Conservation (phyloP, 1,140 invertebrate species). For the Berghia stephanieae region DNA sequence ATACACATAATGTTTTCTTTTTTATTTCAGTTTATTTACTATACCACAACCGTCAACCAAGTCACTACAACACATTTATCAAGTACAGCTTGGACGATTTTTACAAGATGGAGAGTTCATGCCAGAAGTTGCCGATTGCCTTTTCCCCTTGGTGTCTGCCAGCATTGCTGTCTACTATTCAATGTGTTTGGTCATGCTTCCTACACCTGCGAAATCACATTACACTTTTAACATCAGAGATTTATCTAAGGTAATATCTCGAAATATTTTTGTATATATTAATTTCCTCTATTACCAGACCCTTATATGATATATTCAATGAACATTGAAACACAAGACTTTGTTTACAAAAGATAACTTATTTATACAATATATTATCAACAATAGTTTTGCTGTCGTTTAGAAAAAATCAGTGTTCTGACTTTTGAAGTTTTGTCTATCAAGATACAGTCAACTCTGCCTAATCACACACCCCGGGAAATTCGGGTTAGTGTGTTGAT, state of each 20-base stretch:
- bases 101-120: constrained; percentile 64
- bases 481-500: too few relatives aligned
- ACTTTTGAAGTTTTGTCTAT: too few relatives aligned
- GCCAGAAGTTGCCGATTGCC: constrained; percentile 62
- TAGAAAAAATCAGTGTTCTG: too few relatives aligned
- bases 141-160: constrained; percentile 62
- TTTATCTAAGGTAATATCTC: constrained; percentile 75
- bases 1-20: not conserved
- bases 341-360: too few relatives aligned
- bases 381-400: too few relatives aligned
- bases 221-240: constrained; percentile 89
- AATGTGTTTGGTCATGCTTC: constrained; percentile 60
- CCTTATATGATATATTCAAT: too few relatives aligned
- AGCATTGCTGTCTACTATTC: constrained; percentile 64
- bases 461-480: too few relatives aligned
- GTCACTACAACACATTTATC: constrained; percentile 67
- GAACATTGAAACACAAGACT: too few relatives aligned
- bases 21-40: constrained; percentile 59
- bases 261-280: not conserved
- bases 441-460: too few relatives aligned
- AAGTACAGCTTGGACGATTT: constrained; percentile 66
- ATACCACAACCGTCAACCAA: constrained; percentile 64
- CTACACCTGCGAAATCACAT: constrained; percentile 78
- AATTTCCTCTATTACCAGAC: not conserved
- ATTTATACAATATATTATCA: too few relatives aligned